phyloP scores from a whole-genome alignment of 2,888 invertebrate species.

The Schizaphis graminum region DNA sequence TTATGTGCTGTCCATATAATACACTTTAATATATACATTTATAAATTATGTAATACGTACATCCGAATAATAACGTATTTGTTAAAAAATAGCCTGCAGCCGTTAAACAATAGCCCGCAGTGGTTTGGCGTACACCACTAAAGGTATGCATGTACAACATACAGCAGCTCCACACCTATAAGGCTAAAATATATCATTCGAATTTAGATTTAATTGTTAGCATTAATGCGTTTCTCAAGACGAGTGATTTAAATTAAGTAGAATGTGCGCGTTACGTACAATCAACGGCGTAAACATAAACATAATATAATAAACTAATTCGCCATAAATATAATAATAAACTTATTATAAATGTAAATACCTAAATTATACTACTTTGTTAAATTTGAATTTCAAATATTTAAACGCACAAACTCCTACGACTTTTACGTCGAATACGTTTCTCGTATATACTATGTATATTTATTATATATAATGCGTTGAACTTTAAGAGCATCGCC shows the following conservation, averaged over 20 bases:
- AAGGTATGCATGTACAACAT: neutral
- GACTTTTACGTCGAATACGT: neutral
- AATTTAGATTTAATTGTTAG: neutral
- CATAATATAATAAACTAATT: neutral
- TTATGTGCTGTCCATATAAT: conserved; percentile 14
- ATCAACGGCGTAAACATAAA: neutral
- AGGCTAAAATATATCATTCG: neutral
- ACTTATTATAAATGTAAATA: neutral
- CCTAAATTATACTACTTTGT: neutral
- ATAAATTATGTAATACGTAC: conserved; percentile 11
- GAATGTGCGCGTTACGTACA: neutral
- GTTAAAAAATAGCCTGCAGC: neutral
- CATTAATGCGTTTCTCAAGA: neutral
- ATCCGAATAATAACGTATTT: conserved; percentile 5
- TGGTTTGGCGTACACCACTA: neutral
- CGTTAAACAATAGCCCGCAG: conserved; percentile 1
- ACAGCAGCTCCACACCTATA: neutral
- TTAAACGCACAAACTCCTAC: neutral
- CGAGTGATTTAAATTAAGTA: neutral
- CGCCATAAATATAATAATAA: neutral
- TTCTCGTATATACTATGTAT: neutral
- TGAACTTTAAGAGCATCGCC: neutral
- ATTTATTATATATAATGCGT: neutral
- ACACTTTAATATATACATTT: neutral
- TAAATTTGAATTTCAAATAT: neutral